Base-by-base conservation (phyloP, 2,888 invertebrate genomes). In the Priocnemis perturbator region DNA sequence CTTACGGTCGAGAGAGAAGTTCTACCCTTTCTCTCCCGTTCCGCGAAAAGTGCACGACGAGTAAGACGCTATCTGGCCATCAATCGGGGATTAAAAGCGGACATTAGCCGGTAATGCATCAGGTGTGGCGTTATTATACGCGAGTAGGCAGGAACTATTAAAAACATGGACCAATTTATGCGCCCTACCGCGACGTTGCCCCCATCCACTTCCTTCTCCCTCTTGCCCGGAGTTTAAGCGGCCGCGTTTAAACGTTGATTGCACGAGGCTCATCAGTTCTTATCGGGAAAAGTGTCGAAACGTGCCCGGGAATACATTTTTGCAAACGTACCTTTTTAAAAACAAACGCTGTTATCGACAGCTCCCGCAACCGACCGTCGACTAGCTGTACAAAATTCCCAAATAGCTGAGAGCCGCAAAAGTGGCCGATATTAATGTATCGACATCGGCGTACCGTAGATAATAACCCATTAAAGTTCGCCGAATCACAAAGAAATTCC, bases 231-330 rank as follows among this genome's bases (percentile, higher is more conserved):
- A 56, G 56, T 62, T 62, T 67, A 48, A 26, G 37, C 37, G 11
- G 37, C 1, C n/a, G 50, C n/a, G 50, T 9, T 50, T 50, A 50
- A 50, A 5, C 50, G 9, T 19, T 50, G 50, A 50, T 50, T 50
- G 19, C 19, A 50, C 50, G 50, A 50, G 50, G n/a, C 50, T 50
- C 50, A 53, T 57, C 55, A 59, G 48, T 57, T 69, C 60, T 63
- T 15, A 61, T 64, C 64, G 64, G 37, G 56, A 59, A 59, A 26
- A 23, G 59, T 47, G 58, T 59, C 37, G 72, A 58, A 64, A 69
- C 72, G 72, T 72, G 72, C 62, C 30, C 37, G 59, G 60, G 72
- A 72, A 72, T 72, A 72, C 65, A 72, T 66, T 72, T 66, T 47
- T 59, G 44, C 60, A 20, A 23, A 48, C 50, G 44, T 5, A 37